phyloP scores from a whole-genome alignment of 2,797 vertebrate genomes.

The Xenentodon cancila region DNA sequence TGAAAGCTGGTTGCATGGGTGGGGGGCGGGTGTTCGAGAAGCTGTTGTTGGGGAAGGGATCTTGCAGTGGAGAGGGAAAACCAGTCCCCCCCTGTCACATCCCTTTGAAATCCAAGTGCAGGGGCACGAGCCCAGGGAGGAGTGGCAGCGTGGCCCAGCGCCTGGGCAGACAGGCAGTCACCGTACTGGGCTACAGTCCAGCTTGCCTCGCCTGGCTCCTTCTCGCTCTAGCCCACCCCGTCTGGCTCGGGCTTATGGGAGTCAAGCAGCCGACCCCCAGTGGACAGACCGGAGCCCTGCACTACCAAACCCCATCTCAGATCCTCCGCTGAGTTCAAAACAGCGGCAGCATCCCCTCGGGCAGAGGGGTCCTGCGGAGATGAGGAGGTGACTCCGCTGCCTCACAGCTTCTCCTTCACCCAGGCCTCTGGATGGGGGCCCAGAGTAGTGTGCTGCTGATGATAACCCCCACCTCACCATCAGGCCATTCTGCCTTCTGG shows the following conservation, averaged over 20 bases:
- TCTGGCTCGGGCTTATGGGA: slow-evolving; percentile 77
- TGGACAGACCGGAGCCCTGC: slow-evolving; percentile 79
- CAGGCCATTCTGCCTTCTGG: slow-evolving; percentile 77
- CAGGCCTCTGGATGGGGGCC: slow-evolving; percentile 74
- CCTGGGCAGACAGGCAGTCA: slow-evolving; percentile 87
- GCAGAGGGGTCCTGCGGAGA: slow-evolving; percentile 42
- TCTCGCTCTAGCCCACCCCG: slow-evolving; percentile 77
- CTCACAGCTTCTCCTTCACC: slow-evolving; percentile 58
- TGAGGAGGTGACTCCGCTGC: slow-evolving; percentile 33
- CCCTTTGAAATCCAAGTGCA: slow-evolving; percentile 86
- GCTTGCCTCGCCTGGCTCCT: slow-evolving; percentile 75
- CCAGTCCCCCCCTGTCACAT: slow-evolving; percentile 75
- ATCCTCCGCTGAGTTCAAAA: slow-evolving; percentile 45
- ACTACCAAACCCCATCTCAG: slow-evolving; percentile 45
- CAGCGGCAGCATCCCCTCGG: slow-evolving; percentile 44
- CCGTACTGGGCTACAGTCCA: slow-evolving; percentile 82
- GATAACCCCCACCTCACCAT: slow-evolving; percentile 80
- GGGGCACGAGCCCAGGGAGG: slow-evolving; percentile 84
- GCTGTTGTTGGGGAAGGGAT: slow-evolving; percentile 65
- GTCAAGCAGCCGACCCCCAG: slow-evolving; percentile 82
- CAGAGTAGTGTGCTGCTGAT: slow-evolving; percentile 74
- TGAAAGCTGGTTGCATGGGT: slow-evolving; percentile 56
- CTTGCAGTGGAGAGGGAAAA: slow-evolving; percentile 73
- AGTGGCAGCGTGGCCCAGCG: slow-evolving; percentile 83
- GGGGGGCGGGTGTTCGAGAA: slow-evolving; percentile 48